Percentiles rank a stretch among this genome's conserved stretches.
phyloP scores from a whole-genome alignment of 2,113 vertebrate species.

The Verasper variegatus region DNA sequence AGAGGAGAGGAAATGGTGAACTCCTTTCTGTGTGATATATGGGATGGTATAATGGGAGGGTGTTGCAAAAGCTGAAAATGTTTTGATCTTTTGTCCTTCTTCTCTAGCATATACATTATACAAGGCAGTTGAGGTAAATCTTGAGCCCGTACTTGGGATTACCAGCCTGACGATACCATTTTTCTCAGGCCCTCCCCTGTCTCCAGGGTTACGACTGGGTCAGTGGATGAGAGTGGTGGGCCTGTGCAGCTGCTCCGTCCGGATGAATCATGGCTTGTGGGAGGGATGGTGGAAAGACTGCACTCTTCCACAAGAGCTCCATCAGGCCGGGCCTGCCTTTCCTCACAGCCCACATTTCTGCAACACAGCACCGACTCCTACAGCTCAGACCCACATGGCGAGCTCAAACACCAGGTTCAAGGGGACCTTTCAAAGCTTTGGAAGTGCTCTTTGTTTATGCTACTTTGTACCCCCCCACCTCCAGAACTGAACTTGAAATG shows the following conservation, averaged over 20 bases:
- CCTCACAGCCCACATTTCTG: slow-evolving; percentile 74
- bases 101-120: slow-evolving; percentile 59
- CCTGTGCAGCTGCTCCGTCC: slow-evolving; percentile 74
- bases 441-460: slow-evolving; percentile 76
- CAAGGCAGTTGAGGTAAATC: slow-evolving; percentile 70
- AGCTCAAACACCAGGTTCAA: slow-evolving; percentile 70
- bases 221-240: slow-evolving; percentile 73
- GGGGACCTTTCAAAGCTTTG: slow-evolving; percentile 72
- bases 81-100: slow-evolving; percentile 71
- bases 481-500: slow-evolving; percentile 62
- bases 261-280: slow-evolving; percentile 78
- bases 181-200: slow-evolving; percentile 77
- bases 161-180: slow-evolving; percentile 73
- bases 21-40: slow-evolving; percentile 40
- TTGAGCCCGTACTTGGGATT: slow-evolving; percentile 68
- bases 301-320: slow-evolving; percentile 67
- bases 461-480: slow-evolving; percentile 45
- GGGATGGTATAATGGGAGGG: slow-evolving; percentile 36
- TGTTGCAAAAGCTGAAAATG: slow-evolving; percentile 55
- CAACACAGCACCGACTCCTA: slow-evolving; percentile 62
- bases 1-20: slow-evolving; percentile 47
- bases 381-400: slow-evolving; percentile 48
- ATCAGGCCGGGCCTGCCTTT: slow-evolving; percentile 79
- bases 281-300: slow-evolving; percentile 75
- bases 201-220: slow-evolving; percentile 76